Base-by-base conservation (phyloP, 2,888 invertebrate genomes). In the Meteorus cinctellus region DNA sequence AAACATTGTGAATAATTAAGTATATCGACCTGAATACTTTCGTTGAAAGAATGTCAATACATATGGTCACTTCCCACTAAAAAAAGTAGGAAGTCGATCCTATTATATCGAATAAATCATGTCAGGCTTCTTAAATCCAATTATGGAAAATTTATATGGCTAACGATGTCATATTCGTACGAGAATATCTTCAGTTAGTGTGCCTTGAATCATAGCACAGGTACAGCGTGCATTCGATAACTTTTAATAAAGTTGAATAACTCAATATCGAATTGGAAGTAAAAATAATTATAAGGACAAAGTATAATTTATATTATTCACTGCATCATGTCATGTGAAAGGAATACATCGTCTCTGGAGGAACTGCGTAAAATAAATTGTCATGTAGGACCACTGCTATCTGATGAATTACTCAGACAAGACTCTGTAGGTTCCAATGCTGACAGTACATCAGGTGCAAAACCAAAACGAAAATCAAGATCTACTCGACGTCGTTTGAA, bases 91-190 rank as follows among this genome's bases (percentile, higher is more conserved):
- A 71, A 67, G 66, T 77, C 73, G 86, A 89, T 88, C 86, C 79
- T 80, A 83, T 89, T 89, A 89, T 73, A 82, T 82, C 81, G 83
- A 80, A 81, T 77, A 77, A 79, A 80, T 78, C 75, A 77, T 72
- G 79, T 84, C 80, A 75, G 88, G 89, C 84, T 89, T 89, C 89
- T 62, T 62, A 87, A 89, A 89, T 81, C 88, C 78, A 84, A 89
- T 89, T 88, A 87, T 67, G 62, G 76, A 76, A 84, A 86, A 51
- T 51, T 69, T 16, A 87, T 81, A 82, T 84, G 83, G 86, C 86
- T 86, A 86, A 86, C 84, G 85, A 86, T 84, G 85, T 83, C 80
- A 82, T 81, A 79, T 82, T 83, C 83, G 81, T 80, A 78, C 81
- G 82, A 77, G 79, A 74, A 78, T 67, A 79, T 78, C 80, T 81